Evolutionary conservation across 2,113 vertebrate species (phyloP).

Genomic region (Turnix velox): DNA sequence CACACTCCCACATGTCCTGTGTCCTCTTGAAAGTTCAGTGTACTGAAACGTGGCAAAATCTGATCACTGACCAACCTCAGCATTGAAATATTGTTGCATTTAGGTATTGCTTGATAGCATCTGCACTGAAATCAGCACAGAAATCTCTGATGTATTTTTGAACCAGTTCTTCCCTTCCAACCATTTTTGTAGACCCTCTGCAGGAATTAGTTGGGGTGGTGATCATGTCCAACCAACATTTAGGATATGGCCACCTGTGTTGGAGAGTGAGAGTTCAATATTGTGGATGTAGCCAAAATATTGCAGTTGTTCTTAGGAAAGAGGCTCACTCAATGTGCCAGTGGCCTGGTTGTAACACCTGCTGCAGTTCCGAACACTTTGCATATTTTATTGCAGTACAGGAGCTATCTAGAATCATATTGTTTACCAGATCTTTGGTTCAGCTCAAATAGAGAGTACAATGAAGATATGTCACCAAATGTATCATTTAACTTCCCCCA

Average conservation of each 20-base stretch:
- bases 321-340: rapidly evolving
- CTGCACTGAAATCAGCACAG: neutral
- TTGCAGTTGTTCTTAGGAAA: neutral
- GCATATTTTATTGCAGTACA: neutral
- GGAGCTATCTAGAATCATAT: neutral
- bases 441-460: neutral
- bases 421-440: neutral
- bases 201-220: neutral
- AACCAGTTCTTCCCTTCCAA: neutral
- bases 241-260: neutral
- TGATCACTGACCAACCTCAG: neutral
- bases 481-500: neutral
- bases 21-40: neutral
- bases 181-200: neutral
- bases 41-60: neutral
- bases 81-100: neutral
- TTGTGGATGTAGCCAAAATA: neutral
- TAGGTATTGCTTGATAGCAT: neutral
- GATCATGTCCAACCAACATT: neutral
- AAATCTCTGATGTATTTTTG: neutral
- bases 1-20: neutral
- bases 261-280: neutral
- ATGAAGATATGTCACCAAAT: neutral
- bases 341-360: neutral
- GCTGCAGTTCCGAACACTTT: neutral